A percentile compares a stretch with the other conserved stretches of the same genome.
phyloP scores from a whole-genome alignment of 2,888 invertebrate genomes.

The Phalera bucephala region DNA sequence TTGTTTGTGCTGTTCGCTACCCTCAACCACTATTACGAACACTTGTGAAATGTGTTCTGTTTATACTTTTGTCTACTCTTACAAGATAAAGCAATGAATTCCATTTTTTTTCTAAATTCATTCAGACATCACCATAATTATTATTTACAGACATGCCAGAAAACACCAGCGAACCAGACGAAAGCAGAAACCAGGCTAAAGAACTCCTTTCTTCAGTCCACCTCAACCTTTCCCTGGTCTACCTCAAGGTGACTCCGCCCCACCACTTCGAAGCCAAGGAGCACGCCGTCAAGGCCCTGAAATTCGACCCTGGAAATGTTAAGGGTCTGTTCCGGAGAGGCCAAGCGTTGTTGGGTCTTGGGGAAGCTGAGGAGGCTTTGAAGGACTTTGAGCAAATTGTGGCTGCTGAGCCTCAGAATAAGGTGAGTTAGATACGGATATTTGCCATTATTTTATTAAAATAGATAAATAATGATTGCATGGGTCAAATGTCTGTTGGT shows the following conservation, averaged over 20 bases:
- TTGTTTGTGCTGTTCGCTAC: no score
- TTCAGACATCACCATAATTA: no score
- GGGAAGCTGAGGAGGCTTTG: slow-evolving; percentile 90
- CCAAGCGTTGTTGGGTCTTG: slow-evolving; percentile 88
- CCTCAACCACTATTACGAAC: no score
- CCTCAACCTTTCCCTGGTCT: slow-evolving; percentile 92
- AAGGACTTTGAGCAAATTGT: slow-evolving; percentile 90
- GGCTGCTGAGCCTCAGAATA: slow-evolving; percentile 92
- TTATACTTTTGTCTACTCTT: no score
- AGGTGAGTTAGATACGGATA: no score
- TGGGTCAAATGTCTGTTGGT: no score
- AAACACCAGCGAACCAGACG: slow-evolving; percentile 48
- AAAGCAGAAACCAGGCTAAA: slow-evolving; percentile 41
- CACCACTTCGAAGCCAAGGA: slow-evolving; percentile 86
- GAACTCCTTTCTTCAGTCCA: slow-evolving; percentile 87
- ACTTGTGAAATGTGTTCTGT: no score
- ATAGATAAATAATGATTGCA: no score
- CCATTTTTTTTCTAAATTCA: no score
- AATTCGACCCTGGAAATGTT: slow-evolving; percentile 88
- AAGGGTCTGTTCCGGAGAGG: slow-evolving; percentile 96
- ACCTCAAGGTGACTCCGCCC: slow-evolving; percentile 88
- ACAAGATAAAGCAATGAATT: no score
- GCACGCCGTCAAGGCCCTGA: slow-evolving; percentile 90
- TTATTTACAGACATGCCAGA: slow-evolving; percentile 48
- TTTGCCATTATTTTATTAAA: no score